phyloP scores from a whole-genome alignment of 2,113 vertebrate genomes.

The Corythornis vintsioides region DNA sequence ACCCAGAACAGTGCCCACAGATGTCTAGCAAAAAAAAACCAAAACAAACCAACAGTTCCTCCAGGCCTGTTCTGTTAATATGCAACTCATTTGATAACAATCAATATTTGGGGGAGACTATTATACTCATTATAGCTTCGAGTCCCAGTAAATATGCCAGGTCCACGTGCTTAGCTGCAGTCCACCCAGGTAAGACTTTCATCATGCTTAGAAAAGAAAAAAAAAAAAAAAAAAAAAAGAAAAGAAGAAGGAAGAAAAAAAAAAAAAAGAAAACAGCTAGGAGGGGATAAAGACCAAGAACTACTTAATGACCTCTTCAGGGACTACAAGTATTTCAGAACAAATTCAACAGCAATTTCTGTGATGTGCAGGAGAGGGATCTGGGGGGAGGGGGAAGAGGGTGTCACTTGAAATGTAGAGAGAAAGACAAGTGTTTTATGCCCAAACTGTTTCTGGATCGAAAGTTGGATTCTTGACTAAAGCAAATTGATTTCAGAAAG shows the following conservation, averaged over 20 bases:
- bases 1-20: background rate
- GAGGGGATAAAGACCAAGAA: slow-evolving; percentile 19
- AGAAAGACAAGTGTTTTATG: background rate
- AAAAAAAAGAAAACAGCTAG: background rate
- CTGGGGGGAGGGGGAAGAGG: background rate
- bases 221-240: too few species aligned
- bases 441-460: background rate
- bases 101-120: background rate
- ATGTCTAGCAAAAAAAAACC: background rate
- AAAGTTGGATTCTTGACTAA: slow-evolving; percentile 4
- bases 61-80: background rate
- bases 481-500: slow-evolving; percentile 35
- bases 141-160: background rate
- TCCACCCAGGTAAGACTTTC: background rate
- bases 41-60: background rate
- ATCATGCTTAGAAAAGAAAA: background rate
- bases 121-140: background rate
- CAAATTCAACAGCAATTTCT: background rate
- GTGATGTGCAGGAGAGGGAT: background rate
- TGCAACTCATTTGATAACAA: background rate
- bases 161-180: background rate
- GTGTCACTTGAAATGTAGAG: background rate
- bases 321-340: background rate
- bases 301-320: slow-evolving; percentile 56
- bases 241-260: too few species aligned